Base-by-base conservation (phyloP, 2,888 invertebrate genomes). In the Caenorhabditis sp. region DNA sequence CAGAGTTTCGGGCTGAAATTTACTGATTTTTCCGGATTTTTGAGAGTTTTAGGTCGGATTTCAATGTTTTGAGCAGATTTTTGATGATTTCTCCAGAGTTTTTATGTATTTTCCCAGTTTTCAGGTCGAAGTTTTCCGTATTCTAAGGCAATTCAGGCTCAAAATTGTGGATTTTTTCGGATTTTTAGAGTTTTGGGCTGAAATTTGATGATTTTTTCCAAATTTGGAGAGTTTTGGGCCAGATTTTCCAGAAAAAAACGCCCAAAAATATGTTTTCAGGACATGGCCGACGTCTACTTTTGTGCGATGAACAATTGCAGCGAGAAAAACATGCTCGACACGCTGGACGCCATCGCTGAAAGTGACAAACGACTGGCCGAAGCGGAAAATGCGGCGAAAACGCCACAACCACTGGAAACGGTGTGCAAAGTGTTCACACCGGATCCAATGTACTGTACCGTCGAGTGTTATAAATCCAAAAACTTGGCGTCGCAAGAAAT, bases 291-390 rank as follows among this genome's bases (percentile, higher is more conserved):
- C 50, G 67, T 82, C 5, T 79, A 81, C 36, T 73, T 78, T 8
- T 79, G 79, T 63, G 82, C 82, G 1, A 58, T 82, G 53, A 62
- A 72, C 50, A 82, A 82, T 62, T 70, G 73, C 8, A 65, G 60
- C 4, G 76, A 76, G 2, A 73, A 77, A 17, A 69, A 78, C 21
- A 55, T 78, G 54, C 49, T 70, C 58, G 55, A 31, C 37, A 76
- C 69, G 1, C 60, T 76, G 27, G 69, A 66, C 24, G 63, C 73
- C 1, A 74, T 80, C 24, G 55, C 62, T n/a, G 59, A 26, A 6
- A 73, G 65, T 37, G 62, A 73, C 27, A 60, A 60, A 43, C 17
- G 31, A 0, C 14, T 63, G 1, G 50, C 12, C 8, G 26, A 57
- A 51, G 53, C 51, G 10, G 14, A n/a, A 36, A 58, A 58, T 8